A percentile compares a stretch with the other conserved stretches of the same genome.
Conservation (phyloP, 2,888 invertebrate genomes). For the Diaprepes abbreviatus region DNA sequence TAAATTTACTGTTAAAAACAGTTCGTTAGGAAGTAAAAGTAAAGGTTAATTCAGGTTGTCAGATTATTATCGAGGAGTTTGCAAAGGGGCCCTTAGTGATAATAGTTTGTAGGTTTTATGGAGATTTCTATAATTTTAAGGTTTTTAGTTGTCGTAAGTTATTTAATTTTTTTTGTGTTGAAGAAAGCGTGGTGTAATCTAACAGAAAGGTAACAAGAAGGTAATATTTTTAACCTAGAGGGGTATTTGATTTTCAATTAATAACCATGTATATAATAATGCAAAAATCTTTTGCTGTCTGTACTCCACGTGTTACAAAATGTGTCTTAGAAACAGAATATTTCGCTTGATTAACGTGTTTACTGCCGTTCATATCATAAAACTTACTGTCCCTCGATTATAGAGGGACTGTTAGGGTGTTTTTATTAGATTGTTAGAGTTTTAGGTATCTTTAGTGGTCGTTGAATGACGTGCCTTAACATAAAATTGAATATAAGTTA, state of each 20-base stretch:
- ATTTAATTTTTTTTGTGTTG: conserved; percentile 34
- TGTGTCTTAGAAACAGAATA: conserved; percentile 34
- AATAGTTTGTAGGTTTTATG: conserved; percentile 46
- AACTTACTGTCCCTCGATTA: conserved; percentile 2
- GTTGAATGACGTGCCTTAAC: neutral
- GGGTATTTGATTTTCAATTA: conserved; percentile 20
- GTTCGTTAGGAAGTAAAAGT: too few relatives aligned
- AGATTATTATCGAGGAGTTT: conserved; percentile 9
- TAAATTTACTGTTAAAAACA: too few relatives aligned
- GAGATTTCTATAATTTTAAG: conserved; percentile 36
- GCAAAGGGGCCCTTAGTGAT: conserved; percentile 39
- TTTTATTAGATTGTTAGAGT: conserved; percentile 23
- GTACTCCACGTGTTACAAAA: conserved; percentile 15
- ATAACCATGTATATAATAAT: conserved; percentile 18
- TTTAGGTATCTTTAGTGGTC: conserved; percentile 15
- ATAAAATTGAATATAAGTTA: neutral
- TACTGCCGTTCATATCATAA: conserved; percentile 44
- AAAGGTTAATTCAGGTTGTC: too few relatives aligned
- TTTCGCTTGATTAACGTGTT: conserved; percentile 35
- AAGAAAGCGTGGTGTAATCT: conserved; percentile 10
- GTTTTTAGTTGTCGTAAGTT: conserved; percentile 18
- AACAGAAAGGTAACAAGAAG: conserved; percentile 23
- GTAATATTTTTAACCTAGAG: neutral
- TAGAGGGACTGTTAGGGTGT: conserved; percentile 14
- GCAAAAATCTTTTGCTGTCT: conserved; percentile 22